phyloP scores from a whole-genome alignment of 2,888 invertebrate species.

The Seladonia tumulorum region DNA sequence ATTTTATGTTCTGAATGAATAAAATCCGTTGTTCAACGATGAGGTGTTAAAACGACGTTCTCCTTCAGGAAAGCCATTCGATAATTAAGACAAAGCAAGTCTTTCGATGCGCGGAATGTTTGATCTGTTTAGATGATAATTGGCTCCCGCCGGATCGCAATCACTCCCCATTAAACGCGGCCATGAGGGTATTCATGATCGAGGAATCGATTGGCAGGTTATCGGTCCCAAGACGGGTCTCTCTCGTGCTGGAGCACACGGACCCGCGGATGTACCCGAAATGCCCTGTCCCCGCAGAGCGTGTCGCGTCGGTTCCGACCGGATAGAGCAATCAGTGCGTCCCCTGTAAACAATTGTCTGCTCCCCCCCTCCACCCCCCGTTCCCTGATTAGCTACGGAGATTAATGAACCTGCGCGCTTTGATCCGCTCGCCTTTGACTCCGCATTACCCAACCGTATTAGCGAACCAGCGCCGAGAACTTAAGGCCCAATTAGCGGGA shows the following conservation, averaged over 20 bases:
- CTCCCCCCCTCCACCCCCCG: background rate
- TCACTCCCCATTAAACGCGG: background rate
- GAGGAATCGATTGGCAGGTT: background rate
- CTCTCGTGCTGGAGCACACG: background rate
- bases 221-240: background rate
- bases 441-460: conserved; percentile 22
- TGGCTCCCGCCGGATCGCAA: background rate
- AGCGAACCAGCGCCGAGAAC: conserved; percentile 14
- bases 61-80: too few species aligned
- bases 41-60: too few species aligned
- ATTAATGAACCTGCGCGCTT: conserved; percentile 51
- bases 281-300: background rate
- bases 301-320: conserved; percentile 14
- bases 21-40: too few species aligned
- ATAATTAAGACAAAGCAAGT: too few species aligned
- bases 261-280: background rate
- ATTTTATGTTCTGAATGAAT: too few species aligned
- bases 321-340: conserved; percentile 41
- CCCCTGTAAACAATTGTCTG: conserved; percentile 47
- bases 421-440: conserved; percentile 52
- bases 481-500: conserved; percentile 3
- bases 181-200: background rate
- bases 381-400: conserved; percentile 54
- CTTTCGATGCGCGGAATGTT: too few species aligned
- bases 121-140: background rate